These are phyloP conservation scores for Entomobrya multifasciata DNA, from an alignment of 2,888 invertebrate genomes.

Conservation along the genomic window DNA sequence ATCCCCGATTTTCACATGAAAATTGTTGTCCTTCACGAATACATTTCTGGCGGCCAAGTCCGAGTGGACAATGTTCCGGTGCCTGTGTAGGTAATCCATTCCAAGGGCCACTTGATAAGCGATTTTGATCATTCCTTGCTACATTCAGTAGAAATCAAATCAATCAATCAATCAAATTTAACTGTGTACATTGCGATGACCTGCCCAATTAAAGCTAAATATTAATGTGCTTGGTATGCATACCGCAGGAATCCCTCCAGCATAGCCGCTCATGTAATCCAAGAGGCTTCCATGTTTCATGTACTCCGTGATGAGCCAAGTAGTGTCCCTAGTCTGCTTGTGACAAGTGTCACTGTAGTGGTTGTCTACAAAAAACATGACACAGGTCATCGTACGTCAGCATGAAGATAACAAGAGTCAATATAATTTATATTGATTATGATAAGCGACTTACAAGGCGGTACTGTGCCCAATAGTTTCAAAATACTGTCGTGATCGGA, in stretches of 20 bases:
- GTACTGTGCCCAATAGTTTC: background rate
- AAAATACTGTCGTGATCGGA: slow-evolving; percentile 15
- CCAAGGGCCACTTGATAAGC: slow-evolving; percentile 42
- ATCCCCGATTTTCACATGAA: slow-evolving; percentile 56
- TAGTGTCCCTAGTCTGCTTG: background rate
- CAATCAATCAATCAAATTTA: too few species aligned
- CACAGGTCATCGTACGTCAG: too few species aligned
- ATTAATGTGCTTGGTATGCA: slow-evolving; percentile 4
- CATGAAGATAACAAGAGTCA: too few species aligned
- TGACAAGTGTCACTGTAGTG: background rate
- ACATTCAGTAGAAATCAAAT: too few species aligned
- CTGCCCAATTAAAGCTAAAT: too few species aligned
- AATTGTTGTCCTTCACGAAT: slow-evolving; percentile 6
- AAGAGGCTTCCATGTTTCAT: slow-evolving; percentile 28
- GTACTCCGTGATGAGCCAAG: slow-evolving; percentile 50
- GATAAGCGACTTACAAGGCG: slow-evolving; percentile 9
- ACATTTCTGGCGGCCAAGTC: slow-evolving; percentile 54
- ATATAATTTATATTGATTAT: too few species aligned
- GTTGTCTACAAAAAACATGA: too few species aligned
- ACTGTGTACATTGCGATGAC: too few species aligned
- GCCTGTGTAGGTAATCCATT: slow-evolving; percentile 49
- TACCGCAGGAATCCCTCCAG: slow-evolving; percentile 43
- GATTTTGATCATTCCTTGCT: slow-evolving; percentile 55
- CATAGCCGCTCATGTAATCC: slow-evolving; percentile 18
- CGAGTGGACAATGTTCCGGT: slow-evolving; percentile 20